Percentiles rank a stretch among this genome's conserved stretches.
Evolutionary conservation across 2,113 vertebrate genomes (phyloP).

Genomic region (Nycticorax nycticorax): DNA sequence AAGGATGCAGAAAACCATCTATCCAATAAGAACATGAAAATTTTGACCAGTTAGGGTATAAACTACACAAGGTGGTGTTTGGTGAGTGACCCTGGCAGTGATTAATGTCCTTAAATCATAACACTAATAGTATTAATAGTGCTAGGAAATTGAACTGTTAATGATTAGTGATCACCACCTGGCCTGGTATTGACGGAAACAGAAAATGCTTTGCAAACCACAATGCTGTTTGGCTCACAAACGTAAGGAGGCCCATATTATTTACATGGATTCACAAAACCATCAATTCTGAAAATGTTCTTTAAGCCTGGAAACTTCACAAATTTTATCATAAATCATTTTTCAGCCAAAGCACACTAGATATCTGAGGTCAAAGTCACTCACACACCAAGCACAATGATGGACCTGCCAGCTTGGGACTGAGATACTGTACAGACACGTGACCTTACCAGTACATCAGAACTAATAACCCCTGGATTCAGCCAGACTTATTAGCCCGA

Average conservation of each 20-base stretch:
- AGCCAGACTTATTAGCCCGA: not conserved
- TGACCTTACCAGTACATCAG: not conserved
- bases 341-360: not conserved
- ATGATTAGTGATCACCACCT: not conserved
- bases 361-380: not conserved
- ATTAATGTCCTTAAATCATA: not conserved
- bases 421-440: not conserved
- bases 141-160: not conserved
- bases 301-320: not conserved
- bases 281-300: not conserved
- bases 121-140: not conserved
- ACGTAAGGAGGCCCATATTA: not conserved
- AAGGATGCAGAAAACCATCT: not conserved
- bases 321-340: not conserved
- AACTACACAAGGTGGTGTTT: not conserved
- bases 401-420: not conserved
- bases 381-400: rapidly evolving
- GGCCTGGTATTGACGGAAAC: not conserved
- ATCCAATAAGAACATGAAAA: not conserved
- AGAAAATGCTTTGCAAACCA: not conserved
- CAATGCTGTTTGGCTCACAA: not conserved
- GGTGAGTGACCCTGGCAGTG: not conserved
- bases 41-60: not conserved
- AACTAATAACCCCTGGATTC: not conserved
- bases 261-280: not conserved